Evolutionary conservation across 2,888 invertebrate species (phyloP).

Genomic region (Meganola albula): DNA sequence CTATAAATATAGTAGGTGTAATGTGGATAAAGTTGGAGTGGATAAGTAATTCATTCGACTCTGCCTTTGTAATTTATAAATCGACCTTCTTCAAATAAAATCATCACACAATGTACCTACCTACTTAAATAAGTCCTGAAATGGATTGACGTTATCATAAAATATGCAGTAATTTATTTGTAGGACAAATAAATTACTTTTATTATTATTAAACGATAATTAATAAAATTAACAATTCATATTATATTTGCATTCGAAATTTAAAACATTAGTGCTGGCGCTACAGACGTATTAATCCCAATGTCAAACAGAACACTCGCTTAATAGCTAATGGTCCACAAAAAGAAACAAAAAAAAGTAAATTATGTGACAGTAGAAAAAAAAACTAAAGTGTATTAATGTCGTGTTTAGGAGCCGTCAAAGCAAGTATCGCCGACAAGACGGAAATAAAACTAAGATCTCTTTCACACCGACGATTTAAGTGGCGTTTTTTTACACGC

Average conservation of each 20-base stretch:
- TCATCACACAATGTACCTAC: too few relatives aligned
- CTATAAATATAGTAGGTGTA: too few relatives aligned
- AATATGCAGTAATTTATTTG: too few relatives aligned
- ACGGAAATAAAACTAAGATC: conserved; percentile 59
- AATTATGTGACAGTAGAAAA: conserved; percentile 73
- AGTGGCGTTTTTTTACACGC: conserved; percentile 20
- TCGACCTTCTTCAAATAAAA: conserved; percentile 26
- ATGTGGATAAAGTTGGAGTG: too few relatives aligned
- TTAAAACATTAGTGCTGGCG: conserved; percentile 34
- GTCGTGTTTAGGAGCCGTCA: conserved; percentile 74
- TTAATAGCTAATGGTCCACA: conserved; percentile 74
- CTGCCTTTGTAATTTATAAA: neutral
- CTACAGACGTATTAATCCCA: conserved; percentile 60
- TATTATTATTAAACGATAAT: conserved; percentile 20
- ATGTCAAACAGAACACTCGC: conserved; percentile 54
- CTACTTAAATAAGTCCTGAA: too few relatives aligned
- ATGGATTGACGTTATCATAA: too few relatives aligned
- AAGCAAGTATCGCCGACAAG: conserved; percentile 55
- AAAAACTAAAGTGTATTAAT: conserved; percentile 70
- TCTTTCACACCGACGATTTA: conserved; percentile 38
- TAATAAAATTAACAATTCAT: conserved; percentile 6
- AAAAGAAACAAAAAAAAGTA: conserved; percentile 51
- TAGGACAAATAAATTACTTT: too few relatives aligned
- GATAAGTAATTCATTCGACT: too few relatives aligned
- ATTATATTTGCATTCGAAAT: conserved; percentile 27